phyloP scores from a whole-genome alignment of 1,140 invertebrate species.

The Eubasilissa regina region DNA sequence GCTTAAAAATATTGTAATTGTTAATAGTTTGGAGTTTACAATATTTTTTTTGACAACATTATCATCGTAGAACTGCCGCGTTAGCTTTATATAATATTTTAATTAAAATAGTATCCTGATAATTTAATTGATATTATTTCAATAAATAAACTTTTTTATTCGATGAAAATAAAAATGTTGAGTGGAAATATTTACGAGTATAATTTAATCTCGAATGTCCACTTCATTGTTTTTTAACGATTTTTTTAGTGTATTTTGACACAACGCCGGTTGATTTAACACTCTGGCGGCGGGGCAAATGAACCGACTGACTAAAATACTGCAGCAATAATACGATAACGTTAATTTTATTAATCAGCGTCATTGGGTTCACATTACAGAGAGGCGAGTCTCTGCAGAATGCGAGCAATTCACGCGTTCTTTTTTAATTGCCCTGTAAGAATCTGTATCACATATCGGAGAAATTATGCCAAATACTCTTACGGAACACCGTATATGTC shows the following conservation, averaged over 20 bases:
- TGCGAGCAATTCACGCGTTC: not conserved
- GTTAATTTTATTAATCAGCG: not conserved
- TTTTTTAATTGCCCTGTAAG: not conserved
- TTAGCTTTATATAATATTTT: too few species aligned
- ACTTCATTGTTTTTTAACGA: not conserved
- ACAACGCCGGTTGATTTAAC: slow-evolving; percentile 11
- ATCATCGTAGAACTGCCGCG: too few species aligned
- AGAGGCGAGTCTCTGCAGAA: not conserved
- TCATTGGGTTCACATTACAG: not conserved
- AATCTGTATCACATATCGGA: slow-evolving; percentile 3
- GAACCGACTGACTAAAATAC: slow-evolving; percentile 6
- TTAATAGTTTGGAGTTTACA: too few species aligned
- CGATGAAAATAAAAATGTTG: not conserved
- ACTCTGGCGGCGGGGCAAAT: not conserved
- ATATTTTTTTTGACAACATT: too few species aligned
- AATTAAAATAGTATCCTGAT: too few species aligned
- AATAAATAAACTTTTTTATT: not conserved
- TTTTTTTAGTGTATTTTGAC: not conserved
- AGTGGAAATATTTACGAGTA: not conserved
- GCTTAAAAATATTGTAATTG: too few species aligned
- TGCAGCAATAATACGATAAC: slow-evolving; percentile 3
- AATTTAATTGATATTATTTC: too few species aligned
- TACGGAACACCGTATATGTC: too few species aligned
- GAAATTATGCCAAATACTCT: not conserved
- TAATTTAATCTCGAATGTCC: too few species aligned